Evolutionary conservation across 2,888 invertebrate species (phyloP), one percentile per base, ranked within the genome.

Genomic region (Siphonodentalium dalli): DNA sequence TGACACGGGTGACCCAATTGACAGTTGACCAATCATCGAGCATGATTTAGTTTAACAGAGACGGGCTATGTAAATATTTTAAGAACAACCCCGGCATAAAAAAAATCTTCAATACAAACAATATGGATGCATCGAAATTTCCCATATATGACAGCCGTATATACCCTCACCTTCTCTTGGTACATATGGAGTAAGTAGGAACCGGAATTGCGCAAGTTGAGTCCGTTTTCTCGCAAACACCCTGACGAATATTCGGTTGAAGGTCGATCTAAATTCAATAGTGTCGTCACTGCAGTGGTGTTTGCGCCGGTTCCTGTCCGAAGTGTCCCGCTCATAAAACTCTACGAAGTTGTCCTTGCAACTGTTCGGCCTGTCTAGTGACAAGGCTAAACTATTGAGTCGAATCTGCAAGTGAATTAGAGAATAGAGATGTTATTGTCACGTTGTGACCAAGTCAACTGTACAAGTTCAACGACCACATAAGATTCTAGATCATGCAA

Each of bases 281-380:
- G 64, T 59, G 2, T 66, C 59, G 6, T 61, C 62, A 5, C 59
- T 53, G 54, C 74, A 74, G 44, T 67, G 63, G 6, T 62, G 58
- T 6, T 65, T 66, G 6, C 58, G 48, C 8, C 56, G 40, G 50
- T 68, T 63, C 2, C 58, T 56, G 40, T 62, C 59, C 3, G 69
- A 59, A 0, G 76, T 74, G 3, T 73, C 70, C 2, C 66, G 64
- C 35, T 75, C 74, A 50, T 76, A 79, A 11, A 78, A 46, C 42
- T 73, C 74, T 13, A 79, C 63, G 53, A 66, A 65, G 60, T 72
- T 77, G 24, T 65, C 46, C 8, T 63, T 63, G 54, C 79, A 79
- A 15, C 52, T 63, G 24, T 54, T 59, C 24, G 65, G 57, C 2
- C 53, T 54, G 4, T 58, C 28, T 53, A 65, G 58, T 31, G 57